Evolutionary conservation across 2,888 invertebrate species (phyloP), one percentile per base, ranked within the genome.

Genomic region (Frankliniella intonsa): DNA sequence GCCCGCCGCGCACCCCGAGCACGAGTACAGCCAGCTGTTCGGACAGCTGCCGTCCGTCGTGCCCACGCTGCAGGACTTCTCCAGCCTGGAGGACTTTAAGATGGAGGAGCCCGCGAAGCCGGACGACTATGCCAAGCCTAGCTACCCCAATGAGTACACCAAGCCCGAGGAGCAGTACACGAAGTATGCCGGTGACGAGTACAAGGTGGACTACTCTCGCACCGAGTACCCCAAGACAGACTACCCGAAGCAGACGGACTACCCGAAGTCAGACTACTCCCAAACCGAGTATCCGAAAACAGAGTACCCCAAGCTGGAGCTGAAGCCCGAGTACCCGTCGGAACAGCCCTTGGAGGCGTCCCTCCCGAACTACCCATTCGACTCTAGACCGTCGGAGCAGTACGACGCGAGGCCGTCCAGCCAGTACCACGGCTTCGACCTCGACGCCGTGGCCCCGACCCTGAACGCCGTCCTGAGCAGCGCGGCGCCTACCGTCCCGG

Each of bases 51-150:
- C 69, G 2, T 76, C 69, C 10, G 69, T 76, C 22, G 25, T 22
- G 22, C 69, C 69, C 22, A 76, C 69, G 8, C 69, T 76, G 69
- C 69, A 76, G 69, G 69, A 76, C 69, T 76, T 76, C 69, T 76
- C 69, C 69, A 76, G 69, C 69, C 69, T 76, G 69, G 69, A 76
- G 69, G 69, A 76, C 69, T 76, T 76, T 25, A 76, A 76, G 69
- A 76, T 76, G 69, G 69, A 76, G 69, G 69, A 76, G 11, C 69
- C 69, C 22, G 69, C 12, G 11, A 76, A 76, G 69, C 69, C 69
- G n/a, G 69, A 76, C 12, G 69, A 76, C 25, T 69, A 22, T 22
- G 69, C n/a, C 69, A 76, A 76, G 69, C 69, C 69, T 9, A 76
- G 12, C 69, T 76, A 76, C 69, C 69, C 69, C 25, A 76, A 76